Base-by-base conservation (phyloP, 1,140 invertebrate genomes). In the Marisa cornuarietis region DNA sequence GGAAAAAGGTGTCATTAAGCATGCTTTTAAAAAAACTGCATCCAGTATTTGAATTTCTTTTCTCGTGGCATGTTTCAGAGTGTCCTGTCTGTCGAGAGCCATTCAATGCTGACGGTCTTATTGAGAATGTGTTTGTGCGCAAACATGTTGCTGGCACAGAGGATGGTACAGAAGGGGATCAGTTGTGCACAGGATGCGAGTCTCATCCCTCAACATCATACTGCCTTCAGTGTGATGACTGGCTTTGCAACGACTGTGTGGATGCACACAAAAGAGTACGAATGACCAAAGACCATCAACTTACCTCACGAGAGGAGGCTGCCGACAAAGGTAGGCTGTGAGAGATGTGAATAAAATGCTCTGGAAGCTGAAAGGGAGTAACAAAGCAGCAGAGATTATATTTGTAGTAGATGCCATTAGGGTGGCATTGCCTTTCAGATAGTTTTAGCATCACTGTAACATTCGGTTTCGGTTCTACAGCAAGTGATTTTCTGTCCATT, bases 241-340 rank as follows among this genome's bases (percentile, higher is more conserved):
- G 95, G 91, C 96, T 98, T 78, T 98, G 96, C 92, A 95, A 96
- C 88, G 95, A 93, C 88, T 98, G 96, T 92, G 95, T 97, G 78
- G 80, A 83, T 75, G 89, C 94, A 24, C 94, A 94, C 91, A 93
- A 93, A 83, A 93, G 95, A 86, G 93, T 97, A 61, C 96, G 96
- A 91, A 95, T 97, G 80, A 97, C 96, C 62, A 97, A 97, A 91
- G 96, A 97, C 90, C 96, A 98, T 89, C 63, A 69, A 42, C 65
- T 77, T 1, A 77, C 63, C 49, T 69, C 76, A 5, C n/a, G 62
- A 7, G 76, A 77, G 22, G 76, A 77, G n/a, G 76, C 63, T 69
- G 63, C 54, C 1, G 69, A 51, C 72, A 84, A 79, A 83, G 79
- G 69, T 76, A 61, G n/a, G 66, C 72, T 16, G 71, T 79, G 49